Evolutionary conservation across 1,140 invertebrate genomes (phyloP), one percentile per base, ranked within the genome.

Genomic region (Eumeta japonica): DNA sequence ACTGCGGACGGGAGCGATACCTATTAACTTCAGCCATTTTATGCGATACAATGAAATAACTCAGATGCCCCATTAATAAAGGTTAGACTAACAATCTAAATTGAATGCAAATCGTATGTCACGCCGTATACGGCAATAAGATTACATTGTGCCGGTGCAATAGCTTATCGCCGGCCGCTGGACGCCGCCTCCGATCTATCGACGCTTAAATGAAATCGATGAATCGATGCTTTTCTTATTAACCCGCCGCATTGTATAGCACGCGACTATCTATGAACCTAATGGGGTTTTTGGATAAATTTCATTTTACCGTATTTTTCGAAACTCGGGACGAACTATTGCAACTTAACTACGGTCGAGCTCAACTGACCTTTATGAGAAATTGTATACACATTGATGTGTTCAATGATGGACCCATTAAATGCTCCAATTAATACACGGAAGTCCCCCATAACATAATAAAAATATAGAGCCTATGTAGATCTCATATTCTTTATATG

Each of bases 181-280:
- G 31, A 33, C 16, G 3, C 31, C 7, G 31, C 4, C 10, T 29
- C 13, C 16, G 16, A 33, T 33, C 16, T 33, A 33, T 33, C 5
- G 31, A n/a, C n/a, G n/a, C n/a, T n/a, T n/a, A 12, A 16, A 33
- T 33, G 11, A 16, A 33, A 33, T 14, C 5, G 31, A 33, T 33
- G 13, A 29, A 29, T 29, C 4, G 28, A n/a, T n/a, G n/a, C n/a
- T 24, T 24, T 24, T 5, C 20, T 7, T 5, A 24, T 24, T 24
- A 7, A 24, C n/a, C 20, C 20, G 20, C 20, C 5, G 5, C n/a
- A 7, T 24, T 24, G 20, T 24, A n/a, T n/a, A n/a, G n/a, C n/a
- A 24, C 20, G 20, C 20, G 20, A 24, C 43, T 46, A 27, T 24
- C 10, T n/a, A n/a, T n/a, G n/a, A n/a, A n/a, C n/a, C n/a, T n/a